Conservation (phyloP, 2,888 invertebrate species). For the Barypeithes pellucidus region DNA sequence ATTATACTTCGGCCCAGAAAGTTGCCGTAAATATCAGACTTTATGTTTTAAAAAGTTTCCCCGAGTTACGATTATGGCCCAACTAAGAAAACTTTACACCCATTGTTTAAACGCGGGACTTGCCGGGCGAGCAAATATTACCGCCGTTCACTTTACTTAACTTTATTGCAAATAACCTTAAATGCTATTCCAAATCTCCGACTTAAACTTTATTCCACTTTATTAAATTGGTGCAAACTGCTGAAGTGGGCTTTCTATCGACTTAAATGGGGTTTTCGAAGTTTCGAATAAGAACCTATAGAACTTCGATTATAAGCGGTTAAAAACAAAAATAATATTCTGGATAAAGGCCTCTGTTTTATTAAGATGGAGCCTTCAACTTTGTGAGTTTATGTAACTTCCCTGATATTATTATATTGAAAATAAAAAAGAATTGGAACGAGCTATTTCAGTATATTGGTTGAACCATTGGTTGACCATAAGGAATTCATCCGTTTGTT, state of each 20-base stretch:
- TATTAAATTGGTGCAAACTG: conserved; percentile 54
- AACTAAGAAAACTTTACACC: conserved; percentile 62
- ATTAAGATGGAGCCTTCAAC: background rate
- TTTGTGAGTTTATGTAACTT: background rate
- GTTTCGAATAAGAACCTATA: conserved; percentile 34
- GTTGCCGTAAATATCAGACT: conserved; percentile 57
- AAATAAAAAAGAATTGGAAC: too few relatives aligned
- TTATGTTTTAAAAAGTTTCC: conserved; percentile 66
- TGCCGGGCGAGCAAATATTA: conserved; percentile 58
- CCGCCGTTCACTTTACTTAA: conserved; percentile 58
- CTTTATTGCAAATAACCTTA: conserved; percentile 56
- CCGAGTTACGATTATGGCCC: conserved; percentile 63
- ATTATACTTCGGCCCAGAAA: conserved; percentile 64
- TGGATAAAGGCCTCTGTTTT: background rate
- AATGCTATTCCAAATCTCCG: conserved; percentile 55
- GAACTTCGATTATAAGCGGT: conserved; percentile 40
- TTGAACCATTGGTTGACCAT: too few relatives aligned
- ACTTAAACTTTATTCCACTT: conserved; percentile 54
- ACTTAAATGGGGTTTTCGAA: conserved; percentile 36
- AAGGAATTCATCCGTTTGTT: too few relatives aligned
- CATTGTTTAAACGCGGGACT: conserved; percentile 60
- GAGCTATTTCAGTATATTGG: too few relatives aligned
- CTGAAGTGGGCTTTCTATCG: conserved; percentile 50
- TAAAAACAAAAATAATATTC: conserved; percentile 15
- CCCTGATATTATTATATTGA: too few relatives aligned